These are phyloP conservation scores for Arnoldichthys spilopterus DNA, from an alignment of 2,797 vertebrate genomes.

Conservation along the genomic window DNA sequence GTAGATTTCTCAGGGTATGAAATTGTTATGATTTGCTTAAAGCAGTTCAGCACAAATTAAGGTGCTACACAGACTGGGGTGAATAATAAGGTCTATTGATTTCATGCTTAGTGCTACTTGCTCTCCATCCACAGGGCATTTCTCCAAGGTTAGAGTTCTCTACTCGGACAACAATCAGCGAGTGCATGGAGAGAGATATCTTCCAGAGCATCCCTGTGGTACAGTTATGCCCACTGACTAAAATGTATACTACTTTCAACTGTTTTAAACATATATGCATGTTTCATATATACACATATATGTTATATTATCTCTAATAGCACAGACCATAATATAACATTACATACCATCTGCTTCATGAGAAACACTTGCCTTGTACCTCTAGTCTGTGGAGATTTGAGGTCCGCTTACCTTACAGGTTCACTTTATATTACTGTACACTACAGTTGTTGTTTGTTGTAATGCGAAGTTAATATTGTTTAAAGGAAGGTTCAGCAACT, in stretches of 20 bases:
- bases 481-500: no score
- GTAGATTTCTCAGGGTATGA: not conserved
- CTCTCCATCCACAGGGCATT: conserved; percentile 74
- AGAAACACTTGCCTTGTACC: no score
- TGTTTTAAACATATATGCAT: not conserved
- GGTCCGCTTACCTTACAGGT: no score
- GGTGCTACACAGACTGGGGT: not conserved
- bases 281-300: no score
- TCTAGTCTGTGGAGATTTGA: no score
- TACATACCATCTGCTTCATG: no score
- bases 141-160: conserved; percentile 85
- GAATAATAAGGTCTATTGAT: conserved; percentile 4
- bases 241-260: not conserved
- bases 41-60: not conserved
- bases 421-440: no score
- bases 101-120: not conserved
- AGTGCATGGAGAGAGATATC: conserved; percentile 70
- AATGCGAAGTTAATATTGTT: no score
- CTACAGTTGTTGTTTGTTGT: no score
- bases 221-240: conserved; percentile 35
- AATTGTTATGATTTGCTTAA: not conserved
- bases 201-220: conserved; percentile 63
- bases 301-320: no score
- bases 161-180: conserved; percentile 81
- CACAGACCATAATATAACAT: no score